Conservation (phyloP, 2,113 vertebrate species). For the Oreochromis aureus region DNA sequence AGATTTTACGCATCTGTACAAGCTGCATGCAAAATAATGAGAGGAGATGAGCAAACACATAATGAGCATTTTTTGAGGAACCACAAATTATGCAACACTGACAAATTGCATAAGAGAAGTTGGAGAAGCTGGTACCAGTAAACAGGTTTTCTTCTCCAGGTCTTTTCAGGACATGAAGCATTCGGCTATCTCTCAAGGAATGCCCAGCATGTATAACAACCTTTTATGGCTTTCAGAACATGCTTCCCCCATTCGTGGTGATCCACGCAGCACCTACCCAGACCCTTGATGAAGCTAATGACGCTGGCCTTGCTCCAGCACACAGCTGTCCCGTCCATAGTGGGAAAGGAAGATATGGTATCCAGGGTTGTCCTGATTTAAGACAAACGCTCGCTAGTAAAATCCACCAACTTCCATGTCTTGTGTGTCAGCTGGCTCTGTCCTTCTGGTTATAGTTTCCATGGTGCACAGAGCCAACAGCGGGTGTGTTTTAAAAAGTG, state of each 20-base stretch:
- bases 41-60: background rate
- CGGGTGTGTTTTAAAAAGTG: constrained; percentile 39
- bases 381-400: constrained; percentile 17
- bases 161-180: background rate
- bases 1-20: background rate
- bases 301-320: constrained; percentile 92
- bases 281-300: constrained; percentile 91
- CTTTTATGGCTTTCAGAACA: constrained; percentile 11
- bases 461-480: constrained; percentile 21
- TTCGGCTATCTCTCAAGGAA: background rate
- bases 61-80: background rate
- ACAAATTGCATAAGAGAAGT: background rate
- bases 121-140: background rate
- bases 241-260: background rate
- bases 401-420: constrained; percentile 29
- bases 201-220: constrained; percentile 2
- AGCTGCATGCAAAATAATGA: background rate
- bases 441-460: constrained; percentile 49
- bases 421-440: constrained; percentile 11
- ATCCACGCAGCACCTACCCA: constrained; percentile 82
- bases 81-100: background rate
- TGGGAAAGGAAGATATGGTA: constrained; percentile 50
- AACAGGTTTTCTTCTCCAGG: background rate
- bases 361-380: constrained; percentile 46
- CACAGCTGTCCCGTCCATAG: constrained; percentile 85